A percentile compares a stretch with the other conserved stretches of the same genome.
These are phyloP conservation scores for Phthorimaea operculella DNA, from an alignment of 1,140 invertebrate genomes.

Conservation along the genomic window DNA sequence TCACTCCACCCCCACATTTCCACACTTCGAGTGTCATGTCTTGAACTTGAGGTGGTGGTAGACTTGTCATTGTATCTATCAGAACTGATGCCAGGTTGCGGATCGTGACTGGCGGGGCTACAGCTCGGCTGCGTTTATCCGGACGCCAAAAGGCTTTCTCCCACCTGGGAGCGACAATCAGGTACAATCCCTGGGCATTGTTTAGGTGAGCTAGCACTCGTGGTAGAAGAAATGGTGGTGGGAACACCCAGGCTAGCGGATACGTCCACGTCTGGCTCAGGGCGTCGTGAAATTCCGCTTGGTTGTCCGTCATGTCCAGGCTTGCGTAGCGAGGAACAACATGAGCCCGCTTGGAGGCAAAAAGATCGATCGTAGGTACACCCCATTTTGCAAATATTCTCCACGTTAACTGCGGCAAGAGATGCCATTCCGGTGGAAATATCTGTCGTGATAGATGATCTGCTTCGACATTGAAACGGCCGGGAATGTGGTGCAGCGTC, in stretches of 20 bases:
- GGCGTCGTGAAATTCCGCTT: slow-evolving; percentile 2
- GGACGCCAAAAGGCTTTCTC: too few species aligned
- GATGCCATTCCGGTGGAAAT: background rate
- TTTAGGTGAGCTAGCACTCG: slow-evolving; percentile 1
- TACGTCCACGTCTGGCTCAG: background rate
- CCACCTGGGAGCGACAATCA: background rate
- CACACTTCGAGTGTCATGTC: background rate
- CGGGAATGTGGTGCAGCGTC: background rate
- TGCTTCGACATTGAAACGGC: slow-evolving; percentile 1
- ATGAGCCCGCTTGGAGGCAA: background rate
- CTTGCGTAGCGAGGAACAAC: background rate
- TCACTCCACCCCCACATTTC: background rate
- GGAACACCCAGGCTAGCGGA: slow-evolving; percentile 1
- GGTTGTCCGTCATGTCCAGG: background rate
- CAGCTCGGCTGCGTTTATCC: background rate
- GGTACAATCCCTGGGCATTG: background rate
- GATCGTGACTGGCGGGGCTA: background rate
- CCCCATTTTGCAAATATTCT: slow-evolving; percentile 1
- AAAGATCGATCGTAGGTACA: background rate
- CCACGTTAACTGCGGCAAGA: background rate
- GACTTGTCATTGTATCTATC: background rate
- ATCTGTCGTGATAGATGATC: background rate
- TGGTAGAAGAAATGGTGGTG: background rate
- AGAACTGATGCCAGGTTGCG: background rate
- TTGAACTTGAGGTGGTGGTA: background rate